Conservation (phyloP, 2,888 invertebrate genomes). For the Cloeon dipterum region DNA sequence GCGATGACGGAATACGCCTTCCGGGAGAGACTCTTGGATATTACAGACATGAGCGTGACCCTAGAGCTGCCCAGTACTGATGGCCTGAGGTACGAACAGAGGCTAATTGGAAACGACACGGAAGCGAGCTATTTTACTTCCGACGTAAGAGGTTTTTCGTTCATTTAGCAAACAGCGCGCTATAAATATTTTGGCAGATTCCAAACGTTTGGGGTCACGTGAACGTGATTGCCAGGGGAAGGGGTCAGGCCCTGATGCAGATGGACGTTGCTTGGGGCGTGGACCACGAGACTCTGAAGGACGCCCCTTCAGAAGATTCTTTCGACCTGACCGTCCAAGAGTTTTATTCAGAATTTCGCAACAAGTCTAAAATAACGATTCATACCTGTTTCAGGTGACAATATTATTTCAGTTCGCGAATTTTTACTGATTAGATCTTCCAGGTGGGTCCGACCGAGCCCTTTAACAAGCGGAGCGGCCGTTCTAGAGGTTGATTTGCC, state of each 20-base stretch:
- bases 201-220: constrained; percentile 24
- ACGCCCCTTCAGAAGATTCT: constrained; percentile 15
- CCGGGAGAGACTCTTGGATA: constrained; percentile 18
- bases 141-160: constrained; percentile 12
- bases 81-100: constrained; percentile 10
- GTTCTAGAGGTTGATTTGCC: constrained; percentile 21
- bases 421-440: too few relatives aligned
- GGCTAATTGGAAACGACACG: constrained; percentile 12
- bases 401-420: background rate
- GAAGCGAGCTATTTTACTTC: constrained; percentile 10
- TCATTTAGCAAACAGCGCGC: too few relatives aligned
- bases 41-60: constrained; percentile 17
- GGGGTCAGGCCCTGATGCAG: constrained; percentile 27
- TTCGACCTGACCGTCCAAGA: constrained; percentile 22
- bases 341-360: constrained; percentile 14
- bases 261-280: constrained; percentile 21
- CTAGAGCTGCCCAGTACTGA: constrained; percentile 15
- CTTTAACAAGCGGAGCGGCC: constrained; percentile 17
- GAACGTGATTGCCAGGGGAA: constrained; percentile 23
- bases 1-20: constrained; percentile 23
- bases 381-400: constrained; percentile 17
- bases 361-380: constrained; percentile 17
- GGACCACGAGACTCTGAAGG: constrained; percentile 16
- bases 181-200: constrained; percentile 14
- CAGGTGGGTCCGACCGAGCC: constrained; percentile 19